Evolutionary conservation across 2,888 invertebrate species (phyloP), one percentile per base, ranked within the genome.

Genomic region (Drosophila borborema): DNA sequence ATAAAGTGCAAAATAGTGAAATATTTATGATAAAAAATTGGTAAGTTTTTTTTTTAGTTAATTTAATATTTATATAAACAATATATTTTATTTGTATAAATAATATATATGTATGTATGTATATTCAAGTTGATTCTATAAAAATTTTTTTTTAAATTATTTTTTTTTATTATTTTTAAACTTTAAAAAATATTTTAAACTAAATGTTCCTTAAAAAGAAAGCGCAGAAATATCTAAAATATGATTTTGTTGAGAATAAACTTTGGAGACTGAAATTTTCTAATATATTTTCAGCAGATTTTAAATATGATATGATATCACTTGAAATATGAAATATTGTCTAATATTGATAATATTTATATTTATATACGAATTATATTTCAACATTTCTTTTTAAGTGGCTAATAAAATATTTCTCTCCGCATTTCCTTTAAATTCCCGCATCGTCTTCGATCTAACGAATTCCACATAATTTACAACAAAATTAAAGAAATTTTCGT

Each of bases 401-500:
- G 7, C 16, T 48, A 34, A 51, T 36, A 14, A 51, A 51, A 14
- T 36, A 36, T 51, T 51, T 36, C 20, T 28, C 14, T 34, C 14
- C 18, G 7, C 31, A 51, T 14, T 18, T 51, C 34, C 3, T 18
- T 18, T 34, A 0, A 7, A 12, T 49, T 49, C 31, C 49, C 31
- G 16, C 23, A 40, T 23, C n/a, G 28, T 31, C 18, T 34, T 5
- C 12, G 49, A 12, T 31, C 41, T n/a, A 31, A 41, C 28, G n/a
- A n/a, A 55, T 55, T 55, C 31, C 41, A n/a, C 9, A 55, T 40
- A 41, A 16, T 49, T 40, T 18, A 12, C 16, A 60, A 10, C 20
- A 20, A 7, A n/a, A 16, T 31, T 6, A 68, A 38, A 74, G 70
- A 77, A 67, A 81, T 74, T 67, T 74, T 72, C 34, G 55, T 72